Evolutionary conservation across 2,888 invertebrate genomes (phyloP).

Genomic region (Pristionchus mayeri): DNA sequence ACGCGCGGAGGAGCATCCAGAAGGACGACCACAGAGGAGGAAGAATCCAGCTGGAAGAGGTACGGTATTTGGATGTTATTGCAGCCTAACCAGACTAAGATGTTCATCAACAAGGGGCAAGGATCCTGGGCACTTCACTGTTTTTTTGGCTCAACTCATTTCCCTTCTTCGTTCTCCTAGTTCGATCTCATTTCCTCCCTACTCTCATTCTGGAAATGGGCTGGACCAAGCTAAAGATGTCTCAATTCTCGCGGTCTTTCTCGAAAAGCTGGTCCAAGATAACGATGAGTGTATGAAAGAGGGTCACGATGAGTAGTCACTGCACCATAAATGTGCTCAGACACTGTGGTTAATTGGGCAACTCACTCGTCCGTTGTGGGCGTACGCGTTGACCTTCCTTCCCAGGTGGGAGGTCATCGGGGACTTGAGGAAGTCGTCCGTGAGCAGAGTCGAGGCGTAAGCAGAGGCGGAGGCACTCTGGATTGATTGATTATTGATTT

Average conservation of each 20-base stretch:
- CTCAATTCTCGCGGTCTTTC: not conserved
- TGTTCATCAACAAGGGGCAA: too few relatives aligned
- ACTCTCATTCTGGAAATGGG: too few relatives aligned
- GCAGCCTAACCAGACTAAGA: too few relatives aligned
- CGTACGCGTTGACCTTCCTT: conserved; percentile 28
- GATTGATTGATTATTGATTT: too few relatives aligned
- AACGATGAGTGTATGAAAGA: too few relatives aligned
- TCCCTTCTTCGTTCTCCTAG: too few relatives aligned
- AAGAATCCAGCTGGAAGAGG: not conserved
- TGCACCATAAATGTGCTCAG: not conserved
- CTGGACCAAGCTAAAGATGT: too few relatives aligned
- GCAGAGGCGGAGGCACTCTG: conserved; percentile 24
- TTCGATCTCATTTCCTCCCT: too few relatives aligned
- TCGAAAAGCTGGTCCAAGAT: not conserved
- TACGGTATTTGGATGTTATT: not conserved
- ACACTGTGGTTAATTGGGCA: not conserved
- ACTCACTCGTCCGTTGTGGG: not conserved
- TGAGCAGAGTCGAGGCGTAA: conserved; percentile 46
- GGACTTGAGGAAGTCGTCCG: conserved; percentile 43
- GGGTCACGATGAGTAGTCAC: not conserved
- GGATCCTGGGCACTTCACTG: too few relatives aligned
- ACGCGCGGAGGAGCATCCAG: conserved; percentile 46
- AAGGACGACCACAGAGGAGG: conserved; percentile 40
- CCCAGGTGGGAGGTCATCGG: conserved; percentile 13
- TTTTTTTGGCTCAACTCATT: too few relatives aligned